A percentile compares a stretch with the other conserved stretches of the same genome.
phyloP scores from a whole-genome alignment of 1,140 invertebrate genomes.

The Ptiloglossa arizonensis region DNA sequence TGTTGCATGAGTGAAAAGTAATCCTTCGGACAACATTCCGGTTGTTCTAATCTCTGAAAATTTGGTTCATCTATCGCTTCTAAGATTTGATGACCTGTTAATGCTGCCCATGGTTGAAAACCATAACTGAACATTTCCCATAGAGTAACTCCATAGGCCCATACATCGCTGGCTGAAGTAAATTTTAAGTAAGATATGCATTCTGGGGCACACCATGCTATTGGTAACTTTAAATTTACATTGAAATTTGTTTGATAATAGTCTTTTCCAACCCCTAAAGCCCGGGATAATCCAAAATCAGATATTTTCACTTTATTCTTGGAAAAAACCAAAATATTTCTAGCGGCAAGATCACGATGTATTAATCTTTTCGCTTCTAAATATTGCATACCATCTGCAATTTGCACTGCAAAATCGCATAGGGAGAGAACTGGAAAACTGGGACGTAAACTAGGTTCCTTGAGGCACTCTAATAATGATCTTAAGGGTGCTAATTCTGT shows the following conservation, averaged over 20 bases:
- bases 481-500: slow-evolving; percentile 97
- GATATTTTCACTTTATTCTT: slow-evolving; percentile 99
- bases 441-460: slow-evolving; percentile 92
- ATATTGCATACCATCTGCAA: slow-evolving; percentile 98
- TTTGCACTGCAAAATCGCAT: slow-evolving; percentile 96
- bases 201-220: slow-evolving; percentile 99
- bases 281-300: slow-evolving; percentile 97
- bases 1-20: slow-evolving; percentile 96
- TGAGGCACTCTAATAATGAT: slow-evolving; percentile 97
- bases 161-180: slow-evolving; percentile 97
- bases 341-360: slow-evolving; percentile 95
- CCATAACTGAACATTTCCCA: slow-evolving; percentile 99
- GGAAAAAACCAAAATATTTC: slow-evolving; percentile 97
- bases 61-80: slow-evolving; percentile 97
- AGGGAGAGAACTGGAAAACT: slow-evolving; percentile 95
- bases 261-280: slow-evolving; percentile 98
- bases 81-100: slow-evolving; percentile 97
- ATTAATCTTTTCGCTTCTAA: slow-evolving; percentile 96
- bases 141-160: slow-evolving; percentile 98
- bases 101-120: slow-evolving; percentile 97
- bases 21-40: slow-evolving; percentile 96
- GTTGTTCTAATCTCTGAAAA: slow-evolving; percentile 93
- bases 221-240: slow-evolving; percentile 97
- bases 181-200: slow-evolving; percentile 98
- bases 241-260: slow-evolving; percentile 99